Evolutionary conservation across 1,140 invertebrate species (phyloP).

Genomic region (Drosophila nannoptera): DNA sequence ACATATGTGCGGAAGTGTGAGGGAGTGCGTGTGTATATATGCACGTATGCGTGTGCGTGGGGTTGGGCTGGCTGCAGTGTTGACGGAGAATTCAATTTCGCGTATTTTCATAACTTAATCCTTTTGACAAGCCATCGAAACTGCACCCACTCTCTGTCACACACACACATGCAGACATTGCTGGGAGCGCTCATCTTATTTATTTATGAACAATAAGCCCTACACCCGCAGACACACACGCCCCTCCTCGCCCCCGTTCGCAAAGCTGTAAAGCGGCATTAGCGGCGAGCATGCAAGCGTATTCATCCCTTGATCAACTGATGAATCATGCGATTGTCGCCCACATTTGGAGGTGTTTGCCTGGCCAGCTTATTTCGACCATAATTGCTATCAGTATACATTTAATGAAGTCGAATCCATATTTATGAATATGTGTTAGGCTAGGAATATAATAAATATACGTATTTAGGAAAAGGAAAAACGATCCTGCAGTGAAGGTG

Average conservation of each 20-base stretch:
- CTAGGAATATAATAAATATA: too few species aligned
- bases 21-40: background rate
- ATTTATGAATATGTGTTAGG: too few species aligned
- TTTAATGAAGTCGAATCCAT: too few species aligned
- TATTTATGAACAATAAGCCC: conserved; percentile 7
- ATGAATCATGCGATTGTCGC: background rate
- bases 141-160: background rate
- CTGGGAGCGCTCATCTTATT: conserved; percentile 3
- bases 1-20: background rate
- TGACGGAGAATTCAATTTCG: conserved; percentile 50
- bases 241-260: too few species aligned
- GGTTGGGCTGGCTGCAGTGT: background rate
- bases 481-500: too few species aligned
- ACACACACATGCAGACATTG: background rate
- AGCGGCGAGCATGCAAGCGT: background rate
- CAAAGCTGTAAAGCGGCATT: background rate
- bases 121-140: conserved; percentile 38
- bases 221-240: background rate
- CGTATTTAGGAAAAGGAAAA: too few species aligned
- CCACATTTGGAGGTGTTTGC: conserved; percentile 6
- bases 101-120: conserved; percentile 54
- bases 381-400: background rate
- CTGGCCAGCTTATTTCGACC: background rate
- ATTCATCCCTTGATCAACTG: conserved; percentile 4
- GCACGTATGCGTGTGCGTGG: background rate